Percentiles rank a stretch among this genome's conserved stretches.
These are phyloP conservation scores for Excalfactoria chinensis DNA, from an alignment of 2,113 vertebrate genomes.

Conservation along the genomic window DNA sequence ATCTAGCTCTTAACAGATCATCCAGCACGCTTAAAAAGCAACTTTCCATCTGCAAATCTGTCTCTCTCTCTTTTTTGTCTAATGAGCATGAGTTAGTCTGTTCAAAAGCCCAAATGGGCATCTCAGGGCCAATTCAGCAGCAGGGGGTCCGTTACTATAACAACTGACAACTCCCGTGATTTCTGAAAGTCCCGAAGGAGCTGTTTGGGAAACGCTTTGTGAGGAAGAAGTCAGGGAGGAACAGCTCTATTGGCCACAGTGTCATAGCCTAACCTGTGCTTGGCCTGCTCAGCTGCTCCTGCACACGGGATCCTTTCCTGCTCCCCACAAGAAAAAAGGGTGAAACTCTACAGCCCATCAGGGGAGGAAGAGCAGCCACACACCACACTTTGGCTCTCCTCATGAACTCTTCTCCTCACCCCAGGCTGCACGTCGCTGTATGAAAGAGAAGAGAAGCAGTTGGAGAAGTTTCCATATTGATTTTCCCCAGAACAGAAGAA, in stretches of 20 bases:
- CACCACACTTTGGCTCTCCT: fast-evolving
- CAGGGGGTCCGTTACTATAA: constrained; percentile 65
- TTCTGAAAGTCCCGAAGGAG: constrained; percentile 23
- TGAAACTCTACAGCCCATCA: background rate
- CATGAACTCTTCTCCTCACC: background rate
- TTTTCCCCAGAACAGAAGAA: background rate
- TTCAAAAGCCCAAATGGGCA: constrained; percentile 61
- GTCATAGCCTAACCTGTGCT: background rate
- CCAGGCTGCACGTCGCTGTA: background rate
- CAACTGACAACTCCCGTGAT: constrained; percentile 57
- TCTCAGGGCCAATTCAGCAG: constrained; percentile 55
- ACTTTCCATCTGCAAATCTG: constrained; percentile 60
- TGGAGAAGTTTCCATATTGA: constrained; percentile 6
- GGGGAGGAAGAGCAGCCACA: fast-evolving
- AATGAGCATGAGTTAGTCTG: constrained; percentile 60
- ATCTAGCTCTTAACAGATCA: constrained; percentile 37
- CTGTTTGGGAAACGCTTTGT: constrained; percentile 5
- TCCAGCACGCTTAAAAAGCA: constrained; percentile 54
- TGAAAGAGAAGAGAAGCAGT: background rate
- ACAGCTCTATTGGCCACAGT: background rate
- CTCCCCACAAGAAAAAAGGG: background rate
- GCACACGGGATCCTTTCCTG: background rate
- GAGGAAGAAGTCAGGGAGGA: background rate
- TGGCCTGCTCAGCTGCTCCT: background rate
- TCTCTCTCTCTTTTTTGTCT: constrained; percentile 51